Evolutionary conservation across 2,113 vertebrate genomes (phyloP).

Genomic region (Centropus unirufus): DNA sequence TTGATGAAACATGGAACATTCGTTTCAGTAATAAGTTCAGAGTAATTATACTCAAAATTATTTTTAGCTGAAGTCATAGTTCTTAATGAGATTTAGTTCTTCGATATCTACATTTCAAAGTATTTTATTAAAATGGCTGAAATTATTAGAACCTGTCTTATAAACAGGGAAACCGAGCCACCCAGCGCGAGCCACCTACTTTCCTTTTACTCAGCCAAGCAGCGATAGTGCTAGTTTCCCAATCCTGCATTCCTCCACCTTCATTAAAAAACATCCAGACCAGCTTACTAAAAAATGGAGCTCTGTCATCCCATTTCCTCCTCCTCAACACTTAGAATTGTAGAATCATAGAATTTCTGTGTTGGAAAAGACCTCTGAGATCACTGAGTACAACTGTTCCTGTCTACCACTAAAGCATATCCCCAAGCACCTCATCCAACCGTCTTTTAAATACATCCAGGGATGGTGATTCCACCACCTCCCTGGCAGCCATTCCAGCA

Average conservation of each 20-base stretch:
- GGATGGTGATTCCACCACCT: too few relatives aligned
- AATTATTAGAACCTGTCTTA: not conserved
- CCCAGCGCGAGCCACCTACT: not conserved
- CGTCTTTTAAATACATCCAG: too few relatives aligned
- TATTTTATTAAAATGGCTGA: not conserved
- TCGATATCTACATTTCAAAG: not conserved
- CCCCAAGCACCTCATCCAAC: too few relatives aligned
- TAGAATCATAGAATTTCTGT: too few relatives aligned
- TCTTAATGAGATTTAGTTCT: not conserved
- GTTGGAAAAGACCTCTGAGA: too few relatives aligned
- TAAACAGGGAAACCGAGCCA: not conserved
- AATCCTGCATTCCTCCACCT: not conserved
- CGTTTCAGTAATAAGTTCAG: conserved; percentile 16
- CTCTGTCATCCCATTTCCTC: not conserved
- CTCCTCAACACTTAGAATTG: too few relatives aligned
- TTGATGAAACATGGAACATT: conserved; percentile 20
- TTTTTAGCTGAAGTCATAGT: conserved; percentile 36
- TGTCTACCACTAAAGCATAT: too few relatives aligned
- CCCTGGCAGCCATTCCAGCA: too few relatives aligned
- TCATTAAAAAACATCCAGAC: not conserved
- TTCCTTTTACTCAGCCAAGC: not conserved
- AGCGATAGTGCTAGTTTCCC: not conserved
- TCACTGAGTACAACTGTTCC: too few relatives aligned
- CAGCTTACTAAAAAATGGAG: not conserved
- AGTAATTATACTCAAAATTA: not conserved